Percentiles rank a stretch among this genome's conserved stretches.
These are phyloP conservation scores for Callosobruchus maculatus DNA, from an alignment of 2,888 invertebrate species.

Conservation along the genomic window DNA sequence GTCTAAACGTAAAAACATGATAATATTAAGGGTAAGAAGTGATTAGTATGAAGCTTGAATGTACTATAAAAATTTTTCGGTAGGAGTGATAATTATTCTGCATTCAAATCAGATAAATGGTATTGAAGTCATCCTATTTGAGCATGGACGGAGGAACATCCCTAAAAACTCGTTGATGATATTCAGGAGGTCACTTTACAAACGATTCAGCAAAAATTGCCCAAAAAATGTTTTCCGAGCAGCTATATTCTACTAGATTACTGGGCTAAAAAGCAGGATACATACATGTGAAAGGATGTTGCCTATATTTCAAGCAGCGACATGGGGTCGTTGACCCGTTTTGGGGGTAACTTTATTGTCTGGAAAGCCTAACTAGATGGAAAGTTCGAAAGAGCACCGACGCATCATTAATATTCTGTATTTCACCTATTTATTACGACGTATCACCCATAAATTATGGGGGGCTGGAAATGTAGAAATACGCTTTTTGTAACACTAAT, in stretches of 20 bases:
- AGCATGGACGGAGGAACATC: no score
- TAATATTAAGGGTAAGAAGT: no score
- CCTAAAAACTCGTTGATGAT: no score
- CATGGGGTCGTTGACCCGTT: not conserved
- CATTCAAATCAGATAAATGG: no score
- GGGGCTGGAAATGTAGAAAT: not conserved
- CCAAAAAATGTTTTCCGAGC: no score
- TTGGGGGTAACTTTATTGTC: not conserved
- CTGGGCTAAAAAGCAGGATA: not conserved
- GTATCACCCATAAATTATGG: not conserved
- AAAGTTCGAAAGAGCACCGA: not conserved
- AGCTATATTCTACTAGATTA: not conserved
- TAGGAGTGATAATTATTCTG: no score
- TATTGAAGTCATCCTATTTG: no score
- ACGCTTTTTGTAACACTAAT: not conserved
- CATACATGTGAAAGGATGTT: not conserved
- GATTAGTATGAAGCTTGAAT: no score
- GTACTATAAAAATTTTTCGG: no score
- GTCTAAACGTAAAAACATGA: no score
- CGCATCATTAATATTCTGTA: not conserved
- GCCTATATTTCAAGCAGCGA: not conserved
- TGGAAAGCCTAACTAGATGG: not conserved
- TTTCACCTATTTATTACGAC: not conserved
- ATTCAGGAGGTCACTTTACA: no score
- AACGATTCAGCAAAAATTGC: no score